Evolutionary conservation across 2,113 vertebrate species (phyloP).

Genomic region (Poeciliopsis turrubarensis): DNA sequence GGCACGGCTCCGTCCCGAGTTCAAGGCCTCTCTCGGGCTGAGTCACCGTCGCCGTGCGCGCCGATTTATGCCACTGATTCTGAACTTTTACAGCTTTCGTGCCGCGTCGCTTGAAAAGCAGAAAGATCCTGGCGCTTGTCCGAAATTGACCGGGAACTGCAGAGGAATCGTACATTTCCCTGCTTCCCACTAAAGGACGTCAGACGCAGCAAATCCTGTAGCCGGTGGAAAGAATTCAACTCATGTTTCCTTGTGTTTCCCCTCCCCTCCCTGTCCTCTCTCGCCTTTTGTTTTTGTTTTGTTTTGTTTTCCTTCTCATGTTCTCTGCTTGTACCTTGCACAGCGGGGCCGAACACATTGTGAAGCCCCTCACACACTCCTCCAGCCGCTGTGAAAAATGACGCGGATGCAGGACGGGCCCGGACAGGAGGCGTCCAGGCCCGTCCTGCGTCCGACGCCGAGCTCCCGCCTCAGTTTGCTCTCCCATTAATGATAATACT

Average conservation of each 20-base stretch:
- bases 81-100: conserved; percentile 17
- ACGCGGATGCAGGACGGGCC: too few species aligned
- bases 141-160: conserved; percentile 7
- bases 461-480: conserved; percentile 23
- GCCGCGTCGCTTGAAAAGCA: background rate
- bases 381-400: conserved; percentile 52
- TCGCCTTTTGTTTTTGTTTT: background rate
- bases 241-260: conserved; percentile 66
- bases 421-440: conserved; percentile 31
- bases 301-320: conserved; percentile 31
- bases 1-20: background rate
- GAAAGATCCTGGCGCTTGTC: conserved; percentile 3
- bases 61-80: conserved; percentile 6
- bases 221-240: conserved; percentile 72
- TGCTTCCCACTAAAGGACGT: conserved; percentile 42
- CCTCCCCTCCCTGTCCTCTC: conserved; percentile 57
- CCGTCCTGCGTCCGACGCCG: conserved; percentile 43
- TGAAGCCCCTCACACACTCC: conserved; percentile 14
- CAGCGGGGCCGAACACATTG: conserved; percentile 60
- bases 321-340: conserved; percentile 61
- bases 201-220: conserved; percentile 46
- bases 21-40: background rate
- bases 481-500: conserved; percentile 47
- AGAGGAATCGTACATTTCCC: background rate
- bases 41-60: background rate